A percentile compares a stretch with the other conserved stretches of the same genome.
Evolutionary conservation across 1,140 invertebrate genomes (phyloP).

Genomic region (Tachypleus tridentatus): DNA sequence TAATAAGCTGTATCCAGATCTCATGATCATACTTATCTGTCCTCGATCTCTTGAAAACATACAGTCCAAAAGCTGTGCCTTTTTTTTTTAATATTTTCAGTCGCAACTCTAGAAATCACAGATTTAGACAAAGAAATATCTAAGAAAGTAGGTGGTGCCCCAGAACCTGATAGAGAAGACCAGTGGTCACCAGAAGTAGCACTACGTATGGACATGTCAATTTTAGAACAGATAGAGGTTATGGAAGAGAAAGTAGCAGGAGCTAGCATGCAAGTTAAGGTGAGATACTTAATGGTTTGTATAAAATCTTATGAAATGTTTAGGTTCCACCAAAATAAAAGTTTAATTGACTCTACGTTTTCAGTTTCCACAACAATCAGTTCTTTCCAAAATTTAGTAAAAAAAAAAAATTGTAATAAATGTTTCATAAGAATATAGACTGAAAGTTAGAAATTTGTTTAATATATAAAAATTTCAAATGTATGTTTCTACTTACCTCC

Average conservation of each 20-base stretch:
- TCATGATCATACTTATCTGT: no score
- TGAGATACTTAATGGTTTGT: conserved; percentile 17
- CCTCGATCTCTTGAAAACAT: neutral
- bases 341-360: no score
- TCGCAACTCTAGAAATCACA: conserved; percentile 26
- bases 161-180: conserved; percentile 22
- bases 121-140: conserved; percentile 25
- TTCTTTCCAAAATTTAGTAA: no score
- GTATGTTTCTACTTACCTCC: no score
- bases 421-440: no score
- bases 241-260: conserved; percentile 83
- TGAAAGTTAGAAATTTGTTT: no score
- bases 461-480: no score
- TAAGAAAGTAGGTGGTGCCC: conserved; percentile 25
- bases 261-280: conserved; percentile 82
- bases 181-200: conserved; percentile 58
- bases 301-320: no score
- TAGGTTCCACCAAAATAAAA: no score
- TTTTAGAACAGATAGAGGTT: conserved; percentile 77
- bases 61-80: neutral
- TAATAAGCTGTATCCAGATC: no score
- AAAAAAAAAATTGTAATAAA: no score
- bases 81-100: conserved; percentile 8
- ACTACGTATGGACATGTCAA: conserved; percentile 59
- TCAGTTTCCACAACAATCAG: no score